Evolutionary conservation across 2,888 invertebrate species (phyloP).

Genomic region (Chalcosyrphus nemorum): DNA sequence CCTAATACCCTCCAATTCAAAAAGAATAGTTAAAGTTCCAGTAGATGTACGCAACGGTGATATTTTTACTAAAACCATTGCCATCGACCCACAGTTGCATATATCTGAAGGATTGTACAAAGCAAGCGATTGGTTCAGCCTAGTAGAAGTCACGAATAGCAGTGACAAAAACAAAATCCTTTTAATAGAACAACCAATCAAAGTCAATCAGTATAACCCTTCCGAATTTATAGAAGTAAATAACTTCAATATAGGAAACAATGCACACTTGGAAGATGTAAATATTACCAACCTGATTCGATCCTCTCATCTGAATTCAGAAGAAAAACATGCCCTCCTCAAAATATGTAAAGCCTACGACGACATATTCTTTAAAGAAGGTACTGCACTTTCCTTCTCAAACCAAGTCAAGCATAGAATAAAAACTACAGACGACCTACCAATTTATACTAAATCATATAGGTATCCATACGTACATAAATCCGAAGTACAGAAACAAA

Average conservation of each 20-base stretch:
- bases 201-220: neutral
- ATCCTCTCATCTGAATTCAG: neutral
- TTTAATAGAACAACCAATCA: conserved; percentile 4
- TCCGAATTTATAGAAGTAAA: no score
- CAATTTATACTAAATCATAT: neutral
- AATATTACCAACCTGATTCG: neutral
- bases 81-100: no score
- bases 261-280: neutral
- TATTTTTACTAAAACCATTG: neutral
- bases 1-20: neutral
- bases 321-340: neutral
- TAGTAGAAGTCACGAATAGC: neutral
- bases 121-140: neutral
- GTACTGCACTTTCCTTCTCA: neutral
- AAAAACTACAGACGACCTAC: neutral
- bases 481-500: neutral
- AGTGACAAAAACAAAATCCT: neutral
- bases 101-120: neutral
- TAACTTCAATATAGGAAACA: no score
- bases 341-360: neutral
- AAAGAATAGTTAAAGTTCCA: conserved; percentile 1
- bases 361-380: neutral
- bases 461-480: neutral
- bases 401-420: neutral
- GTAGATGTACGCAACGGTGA: neutral